Evolutionary conservation across 1,140 invertebrate species (phyloP).

Genomic region (Parapsyche elsis): DNA sequence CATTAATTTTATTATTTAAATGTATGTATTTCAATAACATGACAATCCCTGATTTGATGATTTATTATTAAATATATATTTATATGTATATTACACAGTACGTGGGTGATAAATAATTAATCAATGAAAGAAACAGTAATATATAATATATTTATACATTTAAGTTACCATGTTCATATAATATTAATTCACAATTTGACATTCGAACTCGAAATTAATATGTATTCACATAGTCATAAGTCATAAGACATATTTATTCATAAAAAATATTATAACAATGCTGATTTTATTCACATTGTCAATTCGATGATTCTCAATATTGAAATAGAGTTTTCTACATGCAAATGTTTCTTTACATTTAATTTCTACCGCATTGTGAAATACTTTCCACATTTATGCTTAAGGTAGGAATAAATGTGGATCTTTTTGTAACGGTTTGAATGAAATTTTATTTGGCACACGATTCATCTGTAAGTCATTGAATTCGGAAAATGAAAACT

Average conservation of each 20-base stretch:
- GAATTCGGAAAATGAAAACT: not conserved
- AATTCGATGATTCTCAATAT: not conserved
- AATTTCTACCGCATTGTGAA: not conserved
- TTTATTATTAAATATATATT: constrained; percentile 27
- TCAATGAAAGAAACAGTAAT: not conserved
- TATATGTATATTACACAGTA: constrained; percentile 29
- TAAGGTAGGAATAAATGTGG: not conserved
- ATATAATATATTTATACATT: not conserved
- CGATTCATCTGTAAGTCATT: not conserved
- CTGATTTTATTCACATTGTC: not conserved
- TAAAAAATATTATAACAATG: not conserved
- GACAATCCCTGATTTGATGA: constrained; percentile 44
- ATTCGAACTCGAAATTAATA: not conserved
- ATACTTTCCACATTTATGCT: not conserved
- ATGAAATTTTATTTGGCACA: not conserved
- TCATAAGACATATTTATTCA: constrained; percentile 34
- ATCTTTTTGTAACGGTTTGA: not conserved
- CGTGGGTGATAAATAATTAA: constrained; percentile 22
- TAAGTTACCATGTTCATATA: not conserved
- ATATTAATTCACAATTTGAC: not conserved
- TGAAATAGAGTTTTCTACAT: not conserved
- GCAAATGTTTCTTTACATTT: not conserved
- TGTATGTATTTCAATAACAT: constrained; percentile 27
- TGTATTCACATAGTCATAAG: constrained; percentile 12
- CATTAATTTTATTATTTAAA: constrained; percentile 34